phyloP scores from a whole-genome alignment of 2,888 invertebrate genomes.

The Troides helena region DNA sequence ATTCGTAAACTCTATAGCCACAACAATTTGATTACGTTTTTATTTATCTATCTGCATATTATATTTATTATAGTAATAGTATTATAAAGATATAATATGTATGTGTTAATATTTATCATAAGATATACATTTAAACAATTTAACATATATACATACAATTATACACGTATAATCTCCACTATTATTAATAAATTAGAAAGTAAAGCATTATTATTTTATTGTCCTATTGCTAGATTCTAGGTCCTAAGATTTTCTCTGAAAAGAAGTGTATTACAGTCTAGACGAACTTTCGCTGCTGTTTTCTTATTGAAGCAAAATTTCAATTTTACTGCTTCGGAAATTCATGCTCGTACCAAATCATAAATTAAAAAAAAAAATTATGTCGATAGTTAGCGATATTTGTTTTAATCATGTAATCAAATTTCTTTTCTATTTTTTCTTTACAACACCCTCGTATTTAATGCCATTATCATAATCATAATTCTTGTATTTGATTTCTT shows the following conservation, averaged over 20 bases:
- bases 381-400: background rate
- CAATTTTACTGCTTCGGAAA: background rate
- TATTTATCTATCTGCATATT: background rate
- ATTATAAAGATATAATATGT: background rate
- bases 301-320: background rate
- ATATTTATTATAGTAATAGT: background rate
- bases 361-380: background rate
- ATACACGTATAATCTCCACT: background rate
- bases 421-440: background rate
- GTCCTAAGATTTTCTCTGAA: background rate
- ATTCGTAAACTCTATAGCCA: background rate
- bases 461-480: constrained; percentile 55
- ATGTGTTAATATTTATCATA: background rate
- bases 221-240: background rate
- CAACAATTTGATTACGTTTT: background rate
- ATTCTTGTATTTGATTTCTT: constrained; percentile 78
- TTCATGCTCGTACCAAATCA: background rate
- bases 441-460: constrained; percentile 59
- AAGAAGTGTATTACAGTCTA: background rate
- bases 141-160: background rate
- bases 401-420: constrained; percentile 2
- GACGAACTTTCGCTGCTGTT: background rate
- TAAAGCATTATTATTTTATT: background rate
- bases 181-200: background rate
- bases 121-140: background rate